phyloP scores from a whole-genome alignment of 2,888 invertebrate genomes.

The Drosophila mimetica region DNA sequence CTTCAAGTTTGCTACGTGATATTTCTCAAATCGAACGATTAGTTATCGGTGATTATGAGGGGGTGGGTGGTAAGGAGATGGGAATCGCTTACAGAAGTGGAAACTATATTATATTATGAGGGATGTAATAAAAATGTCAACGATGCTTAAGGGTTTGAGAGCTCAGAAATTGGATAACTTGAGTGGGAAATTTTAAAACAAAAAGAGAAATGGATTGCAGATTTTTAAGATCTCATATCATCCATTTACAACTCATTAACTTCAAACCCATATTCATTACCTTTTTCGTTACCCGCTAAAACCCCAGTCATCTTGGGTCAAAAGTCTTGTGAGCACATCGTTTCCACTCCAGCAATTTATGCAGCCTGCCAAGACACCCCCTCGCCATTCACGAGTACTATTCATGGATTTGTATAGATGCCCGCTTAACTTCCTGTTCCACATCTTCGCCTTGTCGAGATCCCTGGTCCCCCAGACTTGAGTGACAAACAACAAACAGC shows the following conservation, averaged over 20 bases:
- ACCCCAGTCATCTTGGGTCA: constrained; percentile 15
- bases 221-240: neutral
- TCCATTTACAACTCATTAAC: neutral
- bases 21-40: constrained; percentile 40
- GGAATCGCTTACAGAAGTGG: constrained; percentile 7
- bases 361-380: constrained; percentile 1
- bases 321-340: constrained; percentile 15
- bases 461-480: neutral
- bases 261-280: too few relatives aligned
- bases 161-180: neutral
- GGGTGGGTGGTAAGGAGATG: neutral
- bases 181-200: neutral
- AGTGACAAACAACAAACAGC: constrained; percentile 57
- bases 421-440: constrained; percentile 21
- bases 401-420: constrained; percentile 12
- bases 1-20: constrained; percentile 37
- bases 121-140: neutral
- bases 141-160: neutral
- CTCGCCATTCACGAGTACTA: neutral
- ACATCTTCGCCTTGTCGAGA: constrained; percentile 14
- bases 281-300: neutral
- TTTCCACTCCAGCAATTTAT: constrained; percentile 8
- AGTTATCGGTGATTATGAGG: constrained; percentile 31
- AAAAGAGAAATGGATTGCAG: too few relatives aligned
- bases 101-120: neutral